Evolutionary conservation across 2,113 vertebrate genomes (phyloP).

Genomic region (Grammatotria lemairii): DNA sequence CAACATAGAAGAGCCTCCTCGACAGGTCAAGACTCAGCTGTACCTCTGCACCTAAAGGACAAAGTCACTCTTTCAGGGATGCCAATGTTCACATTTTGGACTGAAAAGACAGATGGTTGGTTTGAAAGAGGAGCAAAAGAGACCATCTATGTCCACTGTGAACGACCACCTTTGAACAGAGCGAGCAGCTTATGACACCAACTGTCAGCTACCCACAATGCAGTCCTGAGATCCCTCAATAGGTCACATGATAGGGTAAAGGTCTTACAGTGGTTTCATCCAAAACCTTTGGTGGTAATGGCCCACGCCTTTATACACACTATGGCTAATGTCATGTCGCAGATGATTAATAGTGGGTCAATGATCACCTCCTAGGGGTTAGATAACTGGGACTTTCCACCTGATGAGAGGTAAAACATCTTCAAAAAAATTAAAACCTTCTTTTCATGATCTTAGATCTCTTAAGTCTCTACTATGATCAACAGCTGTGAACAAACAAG

Average conservation of each 20-base stretch:
- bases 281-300: rapidly evolving
- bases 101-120: background rate
- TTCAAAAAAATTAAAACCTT: background rate
- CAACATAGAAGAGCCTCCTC: rapidly evolving
- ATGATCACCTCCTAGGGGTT: background rate
- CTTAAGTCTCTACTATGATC: background rate
- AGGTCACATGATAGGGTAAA: background rate
- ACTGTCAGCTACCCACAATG: background rate
- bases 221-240: background rate
- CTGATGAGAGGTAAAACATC: rapidly evolving
- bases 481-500: rapidly evolving
- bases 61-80: background rate
- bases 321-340: background rate
- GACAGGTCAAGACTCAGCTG: rapidly evolving
- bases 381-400: background rate
- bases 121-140: background rate
- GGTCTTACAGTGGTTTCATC: background rate
- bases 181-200: rapidly evolving
- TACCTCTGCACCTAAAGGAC: background rate
- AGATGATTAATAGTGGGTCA: background rate
- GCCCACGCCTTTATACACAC: rapidly evolving
- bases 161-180: rapidly evolving
- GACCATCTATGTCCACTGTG: rapidly evolving
- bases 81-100: background rate
- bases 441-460: background rate